Evolutionary conservation across 1,140 invertebrate genomes (phyloP), one percentile per base, ranked within the genome.

Genomic region (Heliconius nattereri): DNA sequence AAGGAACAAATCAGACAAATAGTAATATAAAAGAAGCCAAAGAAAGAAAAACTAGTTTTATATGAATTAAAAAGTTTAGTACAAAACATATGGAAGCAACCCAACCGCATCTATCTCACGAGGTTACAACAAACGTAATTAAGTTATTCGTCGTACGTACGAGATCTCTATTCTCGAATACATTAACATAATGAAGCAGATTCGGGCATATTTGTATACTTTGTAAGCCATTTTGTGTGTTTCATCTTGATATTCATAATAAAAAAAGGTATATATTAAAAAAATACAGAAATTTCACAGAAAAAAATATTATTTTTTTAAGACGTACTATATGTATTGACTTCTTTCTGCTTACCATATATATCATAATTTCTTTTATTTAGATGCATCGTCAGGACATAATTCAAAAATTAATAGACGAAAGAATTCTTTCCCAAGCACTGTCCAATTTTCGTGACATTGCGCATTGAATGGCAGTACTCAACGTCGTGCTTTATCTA

Each of bases 101-200:
- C 23, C 60, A 66, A 66, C 60, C 60, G 60, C 60, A 66, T 66
- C 23, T 60, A 66, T 66, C 23, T 66, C 60, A 16, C 60, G 26
- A 66, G 60, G 60, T 66, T 66, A 66, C 23, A 26, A 66, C 23
- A 66, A 66, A 66, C 60, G 8, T 66, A 29, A 66, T 66, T 26
- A 16, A 60, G 20, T 60, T 11, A 26, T 23, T 11, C 57, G 57
- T 60, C 54, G n/a, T 23, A 60, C 26, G 13, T 66, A 66, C 26
- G 26, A 5, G 60, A 66, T 66, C 60, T 66, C 60, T 13, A 29
- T 66, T 26, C 23, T 26, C 60, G 60, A 66, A 66, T 29, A 66
- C 6, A 29, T 66, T 66, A 29, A 26, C 60, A 66, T 66, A 29
- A 66, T 26, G 11, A 29, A 66, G 26, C 13, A 26, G 60, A 66